Evolutionary conservation across 1,140 invertebrate genomes (phyloP).

Genomic region (Danaus plexippus): DNA sequence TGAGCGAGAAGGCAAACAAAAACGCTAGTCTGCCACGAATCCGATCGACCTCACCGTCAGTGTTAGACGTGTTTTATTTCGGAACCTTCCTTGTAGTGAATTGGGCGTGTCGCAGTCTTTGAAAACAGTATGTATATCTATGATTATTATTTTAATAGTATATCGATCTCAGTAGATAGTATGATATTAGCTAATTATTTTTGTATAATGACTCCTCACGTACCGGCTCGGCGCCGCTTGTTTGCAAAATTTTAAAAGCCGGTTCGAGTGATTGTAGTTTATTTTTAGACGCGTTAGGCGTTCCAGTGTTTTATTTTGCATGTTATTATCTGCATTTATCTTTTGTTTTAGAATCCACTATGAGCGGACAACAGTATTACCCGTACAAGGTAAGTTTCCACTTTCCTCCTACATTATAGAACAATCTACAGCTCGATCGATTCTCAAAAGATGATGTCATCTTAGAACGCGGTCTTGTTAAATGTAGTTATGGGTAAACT

Average conservation of each 20-base stretch:
- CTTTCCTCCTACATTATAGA: slow-evolving; percentile 43
- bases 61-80: slow-evolving; percentile 49
- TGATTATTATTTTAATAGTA: background rate
- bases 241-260: slow-evolving; percentile 56
- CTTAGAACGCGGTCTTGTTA: slow-evolving; percentile 26
- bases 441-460: slow-evolving; percentile 67
- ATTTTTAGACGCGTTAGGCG: slow-evolving; percentile 42
- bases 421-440: slow-evolving; percentile 39
- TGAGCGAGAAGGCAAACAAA: slow-evolving; percentile 56
- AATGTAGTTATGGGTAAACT: slow-evolving; percentile 22
- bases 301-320: slow-evolving; percentile 34
- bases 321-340: slow-evolving; percentile 24
- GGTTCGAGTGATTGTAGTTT: slow-evolving; percentile 47
- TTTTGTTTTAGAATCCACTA: slow-evolving; percentile 56
- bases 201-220: slow-evolving; percentile 8
- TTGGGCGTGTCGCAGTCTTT: slow-evolving; percentile 44
- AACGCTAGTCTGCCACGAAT: slow-evolving; percentile 30
- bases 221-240: slow-evolving; percentile 20
- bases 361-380: slow-evolving; percentile 71
- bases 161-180: too few species aligned
- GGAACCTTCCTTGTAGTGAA: slow-evolving; percentile 39
- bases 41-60: slow-evolving; percentile 34
- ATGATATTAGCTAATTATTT: background rate
- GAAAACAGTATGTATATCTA: slow-evolving; percentile 53
- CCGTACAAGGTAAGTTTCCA: slow-evolving; percentile 68